Conservation (phyloP, 2,113 vertebrate species). For the Tringa solitaria region DNA sequence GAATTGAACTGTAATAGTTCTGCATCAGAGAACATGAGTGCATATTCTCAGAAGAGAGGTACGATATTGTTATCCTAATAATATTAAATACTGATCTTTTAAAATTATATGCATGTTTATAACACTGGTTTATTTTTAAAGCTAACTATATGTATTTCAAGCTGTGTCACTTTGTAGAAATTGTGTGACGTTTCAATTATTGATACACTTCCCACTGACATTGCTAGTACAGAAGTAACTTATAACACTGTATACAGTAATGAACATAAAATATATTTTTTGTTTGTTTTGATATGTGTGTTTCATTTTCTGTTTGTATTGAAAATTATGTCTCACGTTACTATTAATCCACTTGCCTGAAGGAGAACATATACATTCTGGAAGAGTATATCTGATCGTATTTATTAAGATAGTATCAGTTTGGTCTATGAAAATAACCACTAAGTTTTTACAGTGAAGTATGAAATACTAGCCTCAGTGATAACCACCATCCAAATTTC, state of each 20-base stretch:
- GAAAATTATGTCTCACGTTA: not conserved
- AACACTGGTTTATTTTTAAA: not conserved
- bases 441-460: slow-evolving; percentile 27
- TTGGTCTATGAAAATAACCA: slow-evolving; percentile 41
- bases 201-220: not conserved
- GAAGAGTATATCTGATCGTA: not conserved
- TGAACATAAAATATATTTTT: not conserved
- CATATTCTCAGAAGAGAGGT: not conserved
- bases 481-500: not conserved
- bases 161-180: not conserved
- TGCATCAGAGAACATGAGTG: not conserved
- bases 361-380: not conserved
- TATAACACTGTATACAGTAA: not conserved
- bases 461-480: not conserved
- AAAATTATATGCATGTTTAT: not conserved
- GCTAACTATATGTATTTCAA: not conserved
- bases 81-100: not conserved
- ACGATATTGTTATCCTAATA: not conserved
- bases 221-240: not conserved
- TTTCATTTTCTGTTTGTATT: not conserved
- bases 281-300: not conserved
- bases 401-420: slow-evolving; percentile 7
- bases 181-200: not conserved
- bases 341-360: slow-evolving; percentile 19
- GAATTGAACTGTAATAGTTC: not conserved